phyloP scores from a whole-genome alignment of 2,888 invertebrate species.

The Cheilosia vulpina region DNA sequence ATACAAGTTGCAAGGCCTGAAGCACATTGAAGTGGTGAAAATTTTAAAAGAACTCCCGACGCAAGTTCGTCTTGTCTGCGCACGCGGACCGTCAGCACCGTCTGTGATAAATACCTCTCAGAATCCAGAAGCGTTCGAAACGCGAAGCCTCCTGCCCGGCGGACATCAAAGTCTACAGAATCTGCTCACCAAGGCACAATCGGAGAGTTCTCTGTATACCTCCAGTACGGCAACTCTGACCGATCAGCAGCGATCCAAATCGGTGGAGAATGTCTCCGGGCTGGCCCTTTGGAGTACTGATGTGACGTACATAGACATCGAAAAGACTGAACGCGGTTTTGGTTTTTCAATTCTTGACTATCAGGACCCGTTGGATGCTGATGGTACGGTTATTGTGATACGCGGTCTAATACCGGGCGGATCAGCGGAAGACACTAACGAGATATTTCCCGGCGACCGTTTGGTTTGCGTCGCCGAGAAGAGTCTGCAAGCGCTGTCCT shows the following conservation, averaged over 20 bases:
- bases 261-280: constrained; percentile 96
- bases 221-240: constrained; percentile 92
- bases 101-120: constrained; percentile 91
- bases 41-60: constrained; percentile 96
- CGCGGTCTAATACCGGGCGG: constrained; percentile 98
- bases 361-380: constrained; percentile 98
- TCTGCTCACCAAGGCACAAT: constrained; percentile 95
- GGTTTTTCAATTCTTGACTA: constrained; percentile 99
- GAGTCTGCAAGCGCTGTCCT: constrained; percentile 94
- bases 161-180: constrained; percentile 93
- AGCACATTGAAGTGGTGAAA: constrained; percentile 98
- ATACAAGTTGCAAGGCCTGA: constrained; percentile 93
- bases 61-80: constrained; percentile 96
- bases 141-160: constrained; percentile 92
- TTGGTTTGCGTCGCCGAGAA: constrained; percentile 95
- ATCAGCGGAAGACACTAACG: constrained; percentile 97
- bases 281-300: constrained; percentile 98
- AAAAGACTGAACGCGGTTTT: constrained; percentile 97
- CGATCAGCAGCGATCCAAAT: constrained; percentile 92
- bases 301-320: constrained; percentile 94
- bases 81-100: constrained; percentile 86
- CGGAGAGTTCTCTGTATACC: constrained; percentile 95
- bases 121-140: constrained; percentile 91
- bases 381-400: constrained; percentile 98
- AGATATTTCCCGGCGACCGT: constrained; percentile 97